Conservation (phyloP, 2,797 vertebrate genomes). For the Enteromius trimaculatus region DNA sequence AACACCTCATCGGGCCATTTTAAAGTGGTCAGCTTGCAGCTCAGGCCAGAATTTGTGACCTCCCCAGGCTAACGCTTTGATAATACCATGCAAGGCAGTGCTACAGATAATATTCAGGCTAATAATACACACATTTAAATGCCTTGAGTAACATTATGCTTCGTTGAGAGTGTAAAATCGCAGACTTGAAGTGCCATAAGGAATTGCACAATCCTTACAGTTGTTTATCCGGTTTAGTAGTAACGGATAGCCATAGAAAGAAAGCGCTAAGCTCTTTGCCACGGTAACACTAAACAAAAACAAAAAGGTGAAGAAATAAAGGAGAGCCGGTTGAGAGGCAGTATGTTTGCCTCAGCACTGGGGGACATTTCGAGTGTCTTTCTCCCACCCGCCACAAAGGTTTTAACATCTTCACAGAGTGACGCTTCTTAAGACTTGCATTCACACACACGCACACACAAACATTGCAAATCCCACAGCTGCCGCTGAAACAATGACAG, state of each 20-base stretch:
- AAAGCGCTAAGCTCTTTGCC: slow-evolving; percentile 25
- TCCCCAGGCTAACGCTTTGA: neutral
- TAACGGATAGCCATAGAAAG: slow-evolving; percentile 21
- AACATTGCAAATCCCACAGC: slow-evolving; percentile 57
- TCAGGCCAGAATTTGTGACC: slow-evolving; percentile 10
- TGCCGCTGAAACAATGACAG: slow-evolving; percentile 63
- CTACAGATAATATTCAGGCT: neutral
- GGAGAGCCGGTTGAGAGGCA: slow-evolving; percentile 36
- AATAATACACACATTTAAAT: slow-evolving; percentile 16
- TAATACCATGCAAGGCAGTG: neutral
- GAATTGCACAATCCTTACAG: slow-evolving; percentile 49
- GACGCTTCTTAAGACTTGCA: slow-evolving; percentile 60
- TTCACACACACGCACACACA: slow-evolving; percentile 55
- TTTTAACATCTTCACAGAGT: slow-evolving; percentile 62
- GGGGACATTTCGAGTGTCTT: slow-evolving; percentile 53
- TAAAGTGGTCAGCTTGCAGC: neutral
- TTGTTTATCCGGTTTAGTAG: slow-evolving; percentile 45
- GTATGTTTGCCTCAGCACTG: slow-evolving; percentile 46
- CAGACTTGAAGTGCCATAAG: slow-evolving; percentile 15
- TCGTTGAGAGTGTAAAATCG: slow-evolving; percentile 5
- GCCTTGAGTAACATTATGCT: neutral
- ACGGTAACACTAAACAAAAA: slow-evolving; percentile 48
- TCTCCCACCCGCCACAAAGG: slow-evolving; percentile 50
- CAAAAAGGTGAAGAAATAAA: slow-evolving; percentile 56
- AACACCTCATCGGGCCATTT: neutral